Base-by-base conservation (phyloP, 2,113 vertebrate genomes). In the Microcebus ravelobensis region DNA sequence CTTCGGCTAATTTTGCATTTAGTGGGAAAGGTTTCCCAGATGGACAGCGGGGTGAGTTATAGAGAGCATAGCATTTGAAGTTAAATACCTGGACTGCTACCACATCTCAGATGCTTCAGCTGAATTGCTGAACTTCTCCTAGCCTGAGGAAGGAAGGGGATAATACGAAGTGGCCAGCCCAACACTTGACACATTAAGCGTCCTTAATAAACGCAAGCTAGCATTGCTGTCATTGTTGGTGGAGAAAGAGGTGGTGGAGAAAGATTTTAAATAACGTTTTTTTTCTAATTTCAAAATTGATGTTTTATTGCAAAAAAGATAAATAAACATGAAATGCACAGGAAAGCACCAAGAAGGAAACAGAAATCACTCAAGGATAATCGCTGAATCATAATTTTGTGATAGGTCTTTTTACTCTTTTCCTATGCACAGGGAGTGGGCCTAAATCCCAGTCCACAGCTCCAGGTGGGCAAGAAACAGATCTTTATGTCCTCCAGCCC, bases 121-220 rank as follows among this genome's bases (percentile, higher is more conserved):
- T 36, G n/a, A 42, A 63, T 8, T 55, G 61, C 65, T 48, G 50
- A 9, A 31, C 31, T 73, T 68, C 83, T 79, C 74, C 20, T 23
- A 80, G 34, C 36, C 50, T 82, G 61, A 90, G 34, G 45, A 27
- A 14, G 6, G 52, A 17, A 27, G 0, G 3, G 76, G 29, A 13
- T 31, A 10, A 25, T 11, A 0, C 10, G 4, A 50, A 14, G 13
- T 10, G 4, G 25, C 21, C 88, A 73, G 55, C 31, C 68, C 61
- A 3, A 3, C 10, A 17, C 20, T 25, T 0, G 0, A 8, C 17
- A 10, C 4, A 8, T 2, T 4, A 1, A 39, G 39, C 21, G 23
- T 83, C 52, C 89, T 59, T 10, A 29, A 73, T 11, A 20, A 95
- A 82, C 2, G 21, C 21, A 9, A 92, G 12, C 36, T 20, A 34